A percentile compares a stretch with the other conserved stretches of the same genome.
Evolutionary conservation across 2,113 vertebrate species (phyloP).

Genomic region (Platysternon megacephalum): DNA sequence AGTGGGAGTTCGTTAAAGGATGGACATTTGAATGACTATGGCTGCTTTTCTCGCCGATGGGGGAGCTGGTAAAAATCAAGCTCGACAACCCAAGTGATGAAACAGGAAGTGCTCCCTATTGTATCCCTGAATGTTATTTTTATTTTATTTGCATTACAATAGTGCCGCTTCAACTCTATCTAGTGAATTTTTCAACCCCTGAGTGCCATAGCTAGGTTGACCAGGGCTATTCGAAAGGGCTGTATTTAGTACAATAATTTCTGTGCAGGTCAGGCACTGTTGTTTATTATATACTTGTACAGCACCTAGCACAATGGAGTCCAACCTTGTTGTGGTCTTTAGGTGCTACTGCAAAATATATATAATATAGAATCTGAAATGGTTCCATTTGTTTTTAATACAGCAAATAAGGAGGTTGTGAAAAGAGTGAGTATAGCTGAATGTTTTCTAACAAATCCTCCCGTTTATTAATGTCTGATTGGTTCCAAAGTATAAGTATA

Average conservation of each 20-base stretch:
- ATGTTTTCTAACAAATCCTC: not conserved
- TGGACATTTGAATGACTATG: not conserved
- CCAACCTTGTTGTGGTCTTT: not conserved
- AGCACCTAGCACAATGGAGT: not conserved
- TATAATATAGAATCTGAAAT: not conserved
- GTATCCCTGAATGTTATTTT: not conserved
- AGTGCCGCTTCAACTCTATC: not conserved
- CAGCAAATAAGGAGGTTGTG: not conserved
- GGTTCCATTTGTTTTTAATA: not conserved
- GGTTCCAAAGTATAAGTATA: not conserved
- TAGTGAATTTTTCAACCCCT: not conserved
- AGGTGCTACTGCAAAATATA: not conserved
- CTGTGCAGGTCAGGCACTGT: not conserved
- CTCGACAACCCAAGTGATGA: not conserved
- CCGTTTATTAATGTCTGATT: not conserved
- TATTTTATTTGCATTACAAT: not conserved
- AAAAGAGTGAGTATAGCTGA: not conserved
- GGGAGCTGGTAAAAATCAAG: not conserved
- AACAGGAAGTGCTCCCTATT: not conserved
- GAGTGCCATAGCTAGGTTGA: not conserved
- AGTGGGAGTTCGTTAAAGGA: not conserved
- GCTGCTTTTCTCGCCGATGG: not conserved
- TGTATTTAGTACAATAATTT: not conserved
- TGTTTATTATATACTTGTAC: not conserved
- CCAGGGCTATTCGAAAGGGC: not conserved